These are phyloP conservation scores for Coregonus clupeaformis DNA, from an alignment of 2,113 vertebrate genomes.

Conservation along the genomic window DNA sequence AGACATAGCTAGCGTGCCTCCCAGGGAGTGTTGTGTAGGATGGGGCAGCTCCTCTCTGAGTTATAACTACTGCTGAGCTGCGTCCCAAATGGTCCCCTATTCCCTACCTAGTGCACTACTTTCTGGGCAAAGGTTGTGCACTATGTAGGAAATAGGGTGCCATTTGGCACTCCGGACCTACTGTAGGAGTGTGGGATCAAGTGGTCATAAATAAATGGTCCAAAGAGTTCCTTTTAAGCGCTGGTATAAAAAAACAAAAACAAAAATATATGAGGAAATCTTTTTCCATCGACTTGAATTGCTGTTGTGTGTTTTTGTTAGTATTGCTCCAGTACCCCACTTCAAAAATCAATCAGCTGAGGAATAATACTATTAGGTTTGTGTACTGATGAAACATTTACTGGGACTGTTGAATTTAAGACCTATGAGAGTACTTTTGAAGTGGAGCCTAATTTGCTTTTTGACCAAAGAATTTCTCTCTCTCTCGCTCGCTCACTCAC, in stretches of 20 bases:
- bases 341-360: no score
- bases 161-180: not conserved
- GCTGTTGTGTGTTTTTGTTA: not conserved
- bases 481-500: no score
- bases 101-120: no score
- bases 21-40: conserved; percentile 59
- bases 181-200: conserved; percentile 31
- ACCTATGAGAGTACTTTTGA: no score
- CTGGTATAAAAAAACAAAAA: no score
- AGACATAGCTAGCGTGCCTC: conserved; percentile 56
- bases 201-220: conserved; percentile 35
- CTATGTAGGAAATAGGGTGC: no score
- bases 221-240: conserved; percentile 16
- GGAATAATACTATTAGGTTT: no score
- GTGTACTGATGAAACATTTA: no score
- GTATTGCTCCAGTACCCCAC: not conserved
- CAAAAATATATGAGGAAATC: no score
- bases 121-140: no score
- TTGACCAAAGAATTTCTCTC: not conserved
- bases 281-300: not conserved
- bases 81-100: no score
- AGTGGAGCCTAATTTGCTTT: not conserved
- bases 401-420: no score
- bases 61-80: conserved; percentile 11
- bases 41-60: conserved; percentile 53